Evolutionary conservation across 2,888 invertebrate genomes (phyloP), one percentile per base, ranked within the genome.

Genomic region (Neoscelio sp.): DNA sequence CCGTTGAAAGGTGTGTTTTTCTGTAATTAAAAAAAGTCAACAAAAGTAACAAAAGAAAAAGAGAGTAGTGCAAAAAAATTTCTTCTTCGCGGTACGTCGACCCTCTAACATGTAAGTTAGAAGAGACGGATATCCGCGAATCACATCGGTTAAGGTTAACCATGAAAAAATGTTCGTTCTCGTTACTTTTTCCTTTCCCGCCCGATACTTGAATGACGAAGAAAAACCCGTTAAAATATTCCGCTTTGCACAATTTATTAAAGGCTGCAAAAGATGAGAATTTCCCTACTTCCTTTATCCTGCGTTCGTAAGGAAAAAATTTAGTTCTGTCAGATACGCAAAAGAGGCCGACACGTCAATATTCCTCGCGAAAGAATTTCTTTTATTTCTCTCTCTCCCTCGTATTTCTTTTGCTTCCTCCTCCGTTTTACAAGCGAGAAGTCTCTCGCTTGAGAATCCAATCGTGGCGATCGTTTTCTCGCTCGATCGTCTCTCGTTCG

Each of bases 241-340:
- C 87, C 87, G 85, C 87, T 82, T 84, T 87, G 87, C 87, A 85
- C 87, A 87, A 86, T 86, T 86, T 87, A 84, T 84, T 85, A 84
- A 86, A 84, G 85, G 81, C 84, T 81, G 81, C 81, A 83, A 84
- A 83, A 46, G 71, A 75, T 71, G 50, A 75, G 58, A 67, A 79
- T 75, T 79, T 62, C 40, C 48, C 35, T 46, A 52, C 62, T 62
- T 64, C 58, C 44, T 79, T 79, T 62, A 71, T 71, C 62, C 56
- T 18, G 64, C 70, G 33, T 46, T 74, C 67, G 60, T 52, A 44
- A 80, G 84, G 84, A 82, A 84, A 84, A 83, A 82, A 73, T 77
- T 75, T 30, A 60, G 80, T 75, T 80, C 80, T 80, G 80, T 76
- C 70, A 67, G 70, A 64, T 52, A 35, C 56, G 80, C 64, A 70